Evolutionary conservation across 1,140 invertebrate genomes (phyloP).

Genomic region (Gryon sp.): DNA sequence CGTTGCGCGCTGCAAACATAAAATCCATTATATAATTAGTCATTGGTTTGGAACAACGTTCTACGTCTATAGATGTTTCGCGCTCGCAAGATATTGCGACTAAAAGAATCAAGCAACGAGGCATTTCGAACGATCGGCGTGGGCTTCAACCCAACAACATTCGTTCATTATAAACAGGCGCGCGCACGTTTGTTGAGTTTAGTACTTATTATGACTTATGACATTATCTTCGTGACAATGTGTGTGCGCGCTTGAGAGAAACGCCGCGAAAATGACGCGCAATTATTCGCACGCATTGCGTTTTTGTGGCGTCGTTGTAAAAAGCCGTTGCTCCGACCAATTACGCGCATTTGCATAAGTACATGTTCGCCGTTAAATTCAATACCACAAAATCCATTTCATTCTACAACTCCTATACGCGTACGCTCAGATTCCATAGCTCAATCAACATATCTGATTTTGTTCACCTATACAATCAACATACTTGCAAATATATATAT

Average conservation of each 20-base stretch:
- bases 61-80: neutral
- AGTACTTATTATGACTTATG: constrained; percentile 55
- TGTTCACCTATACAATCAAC: no score
- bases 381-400: constrained; percentile 5
- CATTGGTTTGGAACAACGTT: constrained; percentile 27
- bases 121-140: constrained; percentile 26
- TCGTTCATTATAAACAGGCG: no score
- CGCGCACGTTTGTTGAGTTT: constrained; percentile 14
- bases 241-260: constrained; percentile 7
- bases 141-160: constrained; percentile 45
- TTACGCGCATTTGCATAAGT: constrained; percentile 22
- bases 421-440: no score
- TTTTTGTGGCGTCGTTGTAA: constrained; percentile 10
- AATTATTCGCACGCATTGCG: constrained; percentile 19
- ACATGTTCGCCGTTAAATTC: constrained; percentile 1
- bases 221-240: constrained; percentile 42
- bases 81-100: constrained; percentile 5
- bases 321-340: no score
- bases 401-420: no score
- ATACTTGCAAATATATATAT: no score
- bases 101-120: constrained; percentile 10
- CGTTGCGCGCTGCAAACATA: constrained; percentile 18
- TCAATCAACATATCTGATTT: no score
- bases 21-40: constrained; percentile 53
- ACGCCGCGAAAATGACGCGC: constrained; percentile 2